Conservation (phyloP, 2,888 invertebrate species). For the Calameuta idolon region DNA sequence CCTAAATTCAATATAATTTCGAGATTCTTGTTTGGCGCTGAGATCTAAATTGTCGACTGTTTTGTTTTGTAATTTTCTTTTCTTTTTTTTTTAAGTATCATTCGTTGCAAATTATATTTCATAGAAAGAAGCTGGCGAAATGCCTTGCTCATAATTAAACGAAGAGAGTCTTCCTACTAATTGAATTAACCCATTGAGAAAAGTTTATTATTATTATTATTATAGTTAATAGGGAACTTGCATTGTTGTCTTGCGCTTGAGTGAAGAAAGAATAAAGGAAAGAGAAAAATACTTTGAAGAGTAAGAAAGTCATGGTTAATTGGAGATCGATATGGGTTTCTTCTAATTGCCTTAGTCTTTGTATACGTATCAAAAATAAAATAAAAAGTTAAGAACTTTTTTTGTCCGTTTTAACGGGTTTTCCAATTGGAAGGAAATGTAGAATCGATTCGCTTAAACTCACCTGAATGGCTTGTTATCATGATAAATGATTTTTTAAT, state of each 20-base stretch:
- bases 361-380: too few relatives aligned
- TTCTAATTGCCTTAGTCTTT: too few relatives aligned
- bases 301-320: not conserved
- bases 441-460: too few relatives aligned
- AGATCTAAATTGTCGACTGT: constrained; percentile 45
- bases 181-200: constrained; percentile 49
- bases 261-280: not conserved
- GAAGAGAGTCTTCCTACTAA: constrained; percentile 44
- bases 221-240: constrained; percentile 54
- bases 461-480: too few relatives aligned
- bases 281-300: not conserved
- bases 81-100: constrained; percentile 45
- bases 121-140: not conserved
- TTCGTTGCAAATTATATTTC: constrained; percentile 23
- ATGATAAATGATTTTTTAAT: too few relatives aligned
- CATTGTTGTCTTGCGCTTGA: constrained; percentile 37
- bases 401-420: too few relatives aligned
- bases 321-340: too few relatives aligned
- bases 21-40: constrained; percentile 51
- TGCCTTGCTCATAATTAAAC: constrained; percentile 38
- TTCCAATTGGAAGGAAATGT: too few relatives aligned
- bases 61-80: constrained; percentile 21
- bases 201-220: constrained; percentile 39
- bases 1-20: constrained; percentile 62
- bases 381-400: too few relatives aligned